Conservation (phyloP, 2,113 vertebrate genomes). For the Tylochromis polylepis region DNA sequence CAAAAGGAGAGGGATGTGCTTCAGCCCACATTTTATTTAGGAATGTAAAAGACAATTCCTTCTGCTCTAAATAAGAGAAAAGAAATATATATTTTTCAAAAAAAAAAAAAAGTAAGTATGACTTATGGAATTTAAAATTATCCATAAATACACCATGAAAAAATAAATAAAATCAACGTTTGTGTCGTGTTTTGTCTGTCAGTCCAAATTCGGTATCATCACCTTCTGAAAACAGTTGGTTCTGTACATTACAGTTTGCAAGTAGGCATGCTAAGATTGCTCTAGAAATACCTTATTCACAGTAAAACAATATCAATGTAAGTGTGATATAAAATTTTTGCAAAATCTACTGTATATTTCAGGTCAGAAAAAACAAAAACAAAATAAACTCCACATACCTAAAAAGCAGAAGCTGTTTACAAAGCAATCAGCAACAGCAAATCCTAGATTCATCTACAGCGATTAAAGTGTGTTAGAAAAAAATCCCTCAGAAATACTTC, state of each 20-base stretch:
- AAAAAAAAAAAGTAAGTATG: constrained; percentile 24
- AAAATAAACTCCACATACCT: constrained; percentile 23
- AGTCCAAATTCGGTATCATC: constrained; percentile 51
- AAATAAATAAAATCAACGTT: constrained; percentile 69
- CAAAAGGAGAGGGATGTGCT: background rate
- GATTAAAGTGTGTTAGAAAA: constrained; percentile 12
- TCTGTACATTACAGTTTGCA: constrained; percentile 58
- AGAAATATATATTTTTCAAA: constrained; percentile 53
- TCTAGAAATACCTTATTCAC: constrained; percentile 76
- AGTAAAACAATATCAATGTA: constrained; percentile 72
- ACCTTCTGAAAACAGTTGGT: constrained; percentile 43
- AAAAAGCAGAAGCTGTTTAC: constrained; percentile 57
- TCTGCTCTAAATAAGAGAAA: constrained; percentile 62
- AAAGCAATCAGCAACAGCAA: constrained; percentile 56
- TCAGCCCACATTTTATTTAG: constrained; percentile 72
- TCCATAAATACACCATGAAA: constrained; percentile 70
- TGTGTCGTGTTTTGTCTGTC: constrained; percentile 11
- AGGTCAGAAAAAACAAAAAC: constrained; percentile 48
- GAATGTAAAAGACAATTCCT: constrained; percentile 76
- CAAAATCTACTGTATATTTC: constrained; percentile 71
- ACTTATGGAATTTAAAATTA: constrained; percentile 44
- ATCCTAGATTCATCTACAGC: constrained; percentile 35
- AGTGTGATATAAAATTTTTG: constrained; percentile 70
- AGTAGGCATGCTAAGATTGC: constrained; percentile 67
- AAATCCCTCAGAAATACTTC: constrained; percentile 12